Base-by-base conservation (phyloP, 2,797 vertebrate genomes). In the Anguilla anguilla region DNA sequence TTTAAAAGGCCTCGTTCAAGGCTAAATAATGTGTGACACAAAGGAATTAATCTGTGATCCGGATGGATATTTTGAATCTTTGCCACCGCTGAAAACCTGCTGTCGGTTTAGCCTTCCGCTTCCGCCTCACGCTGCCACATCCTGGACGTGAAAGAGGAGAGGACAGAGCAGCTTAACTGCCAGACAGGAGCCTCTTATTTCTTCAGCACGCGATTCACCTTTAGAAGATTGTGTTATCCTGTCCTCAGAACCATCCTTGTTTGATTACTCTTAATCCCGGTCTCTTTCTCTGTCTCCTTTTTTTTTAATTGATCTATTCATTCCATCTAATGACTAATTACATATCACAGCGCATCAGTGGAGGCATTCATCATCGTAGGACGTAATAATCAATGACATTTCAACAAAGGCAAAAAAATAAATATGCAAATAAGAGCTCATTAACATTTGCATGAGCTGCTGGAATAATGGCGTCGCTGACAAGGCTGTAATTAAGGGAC, bases 361-460 rank as follows among this genome's bases (percentile, higher is more conserved):
- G 96, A 96, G 96, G 96, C 97, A 98, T 99, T 98, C 97, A 98
- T 99, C 98, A 99, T 98, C 97, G 97, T 98, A 97, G 97, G 97
- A 98, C 96, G 95, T 98, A 98, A 98, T 99, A 98, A 99, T 98
- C 98, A 98, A 98, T 99, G 99, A 98, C 98, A 98, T 99, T 98
- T 99, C 96, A 98, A 99, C 98, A 99, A 99, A 99, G 97, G 22
- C 51, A 96, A 97, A 98, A 98, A 98, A 98, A 98, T 97, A 98
- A 98, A 98, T 98, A 99, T 99, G 98, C 98, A 99, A 99, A 99
- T 99, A 97, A 97, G 97, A 96, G 95, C 97, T 99, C 98, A 98
- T 99, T 99, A 99, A 98, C 98, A 99, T 99, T 99, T 99, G 97
- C 96, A 97, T 97, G 97, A 96, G 97, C 97, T 98, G 97, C 98